Evolutionary conservation across 2,888 invertebrate genomes (phyloP), one percentile per base, ranked within the genome.

Genomic region (Adineta ricciae): DNA sequence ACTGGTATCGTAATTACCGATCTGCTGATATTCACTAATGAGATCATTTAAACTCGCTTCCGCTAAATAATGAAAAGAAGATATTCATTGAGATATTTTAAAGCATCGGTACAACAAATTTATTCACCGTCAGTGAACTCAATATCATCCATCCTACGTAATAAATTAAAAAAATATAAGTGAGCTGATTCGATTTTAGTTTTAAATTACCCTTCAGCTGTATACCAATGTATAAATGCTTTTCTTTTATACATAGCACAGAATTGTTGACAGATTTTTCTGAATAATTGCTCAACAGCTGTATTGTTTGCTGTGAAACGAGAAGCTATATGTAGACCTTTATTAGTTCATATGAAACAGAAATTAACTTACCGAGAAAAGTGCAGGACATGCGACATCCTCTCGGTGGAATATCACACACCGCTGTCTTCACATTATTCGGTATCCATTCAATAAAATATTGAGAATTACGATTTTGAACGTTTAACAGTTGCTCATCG

Each of bases 371-470:
- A 78, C 78, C 78, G 4, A 78, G 24, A 78, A 78, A 78, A 5
- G 41, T 78, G 14, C 8, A 19, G 9, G 78, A 78, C 78, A 78
- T 78, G 11, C 38, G 21, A 21, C 38, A 78, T 38, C 78, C 41
- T 38, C n/a, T 38, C 24, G 41, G 78, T 78, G 78, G 41, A n/a
- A 78, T 78, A 78, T 78, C 78, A 78, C 78, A 78, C 0, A 78
- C 78, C 24, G 41, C 78, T 41, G 78, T 78, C 41, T 78, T 78
- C 24, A 41, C 38, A 41, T 78, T 78, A 41, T 78, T 21, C 9
- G 78, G 78, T n/a, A 78, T 78, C 78, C 78, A 78, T 78, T 78
- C 78, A 41, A 38, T 24, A 78, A 78, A 78, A 78, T 78, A 78
- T 38, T 19, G 38, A 36, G 8, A 7, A 78, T 78, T 78, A 1